Evolutionary conservation across 2,797 vertebrate species (phyloP).

Genomic region (Myoxocephalus aenaeus): DNA sequence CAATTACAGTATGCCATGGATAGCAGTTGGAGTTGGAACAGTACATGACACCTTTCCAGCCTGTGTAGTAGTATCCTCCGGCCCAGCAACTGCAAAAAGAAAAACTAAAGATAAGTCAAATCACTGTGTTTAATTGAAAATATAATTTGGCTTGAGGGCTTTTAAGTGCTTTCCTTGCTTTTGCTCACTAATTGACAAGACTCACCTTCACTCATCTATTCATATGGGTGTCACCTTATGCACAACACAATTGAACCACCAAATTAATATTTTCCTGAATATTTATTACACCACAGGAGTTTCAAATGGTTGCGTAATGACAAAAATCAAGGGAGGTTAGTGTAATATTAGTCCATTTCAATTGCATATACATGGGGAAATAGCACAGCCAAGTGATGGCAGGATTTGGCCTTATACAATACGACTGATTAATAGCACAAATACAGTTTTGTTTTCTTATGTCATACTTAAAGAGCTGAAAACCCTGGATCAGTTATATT

Average conservation of each 20-base stretch:
- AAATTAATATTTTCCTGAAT: slow-evolving; percentile 14
- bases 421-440: neutral
- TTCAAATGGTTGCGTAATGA: slow-evolving; percentile 7
- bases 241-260: slow-evolving; percentile 9
- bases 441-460: neutral
- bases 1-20: neutral
- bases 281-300: slow-evolving; percentile 20
- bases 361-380: neutral
- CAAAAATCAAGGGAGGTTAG: neutral
- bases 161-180: slow-evolving; percentile 12
- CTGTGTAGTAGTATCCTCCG: neutral
- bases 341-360: neutral
- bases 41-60: neutral
- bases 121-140: slow-evolving; percentile 22
- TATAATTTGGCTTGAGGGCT: slow-evolving; percentile 18
- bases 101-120: neutral
- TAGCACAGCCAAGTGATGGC: neutral
- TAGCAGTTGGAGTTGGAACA: neutral
- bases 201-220: slow-evolving; percentile 1
- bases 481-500: neutral
- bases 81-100: neutral
- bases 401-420: neutral
- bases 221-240: slow-evolving; percentile 23
- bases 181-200: slow-evolving; percentile 28
- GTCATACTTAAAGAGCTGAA: neutral